A percentile compares a stretch with the other conserved stretches of the same genome.
phyloP scores from a whole-genome alignment of 2,888 invertebrate species.

The Deilephila porcellus region DNA sequence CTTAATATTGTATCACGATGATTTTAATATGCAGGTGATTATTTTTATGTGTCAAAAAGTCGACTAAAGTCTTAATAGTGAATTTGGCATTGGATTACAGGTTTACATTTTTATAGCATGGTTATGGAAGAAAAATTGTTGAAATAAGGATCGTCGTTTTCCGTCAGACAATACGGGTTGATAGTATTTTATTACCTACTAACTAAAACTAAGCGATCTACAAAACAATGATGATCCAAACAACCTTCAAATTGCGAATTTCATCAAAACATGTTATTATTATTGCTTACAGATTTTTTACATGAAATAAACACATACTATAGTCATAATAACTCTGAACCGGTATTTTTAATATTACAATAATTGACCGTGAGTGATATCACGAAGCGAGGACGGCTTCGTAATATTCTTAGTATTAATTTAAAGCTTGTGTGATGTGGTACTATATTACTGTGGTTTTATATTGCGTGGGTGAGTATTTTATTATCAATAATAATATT shows the following conservation, averaged over 20 bases:
- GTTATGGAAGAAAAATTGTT: no score
- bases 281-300: no score
- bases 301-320: neutral
- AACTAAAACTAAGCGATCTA: no score
- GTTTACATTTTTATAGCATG: no score
- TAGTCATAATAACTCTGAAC: neutral
- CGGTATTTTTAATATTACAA: neutral
- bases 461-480: neutral
- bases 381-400: neutral
- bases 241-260: neutral
- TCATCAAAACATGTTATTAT: neutral
- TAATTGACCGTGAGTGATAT: neutral
- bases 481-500: neutral
- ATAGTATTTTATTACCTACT: no score
- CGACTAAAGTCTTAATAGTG: no score
- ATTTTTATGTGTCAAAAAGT: neutral
- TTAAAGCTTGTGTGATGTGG: neutral
- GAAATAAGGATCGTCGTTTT: no score
- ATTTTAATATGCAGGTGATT: conserved; percentile 39
- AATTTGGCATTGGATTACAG: no score
- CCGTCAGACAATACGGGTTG: no score
- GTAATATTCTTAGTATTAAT: neutral
- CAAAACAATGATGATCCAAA: neutral
- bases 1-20: conserved; percentile 39
- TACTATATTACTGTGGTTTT: neutral